A percentile compares a stretch with the other conserved stretches of the same genome.
Evolutionary conservation across 2,797 vertebrate genomes (phyloP).

Genomic region (Cryptoblepharus egeriae): DNA sequence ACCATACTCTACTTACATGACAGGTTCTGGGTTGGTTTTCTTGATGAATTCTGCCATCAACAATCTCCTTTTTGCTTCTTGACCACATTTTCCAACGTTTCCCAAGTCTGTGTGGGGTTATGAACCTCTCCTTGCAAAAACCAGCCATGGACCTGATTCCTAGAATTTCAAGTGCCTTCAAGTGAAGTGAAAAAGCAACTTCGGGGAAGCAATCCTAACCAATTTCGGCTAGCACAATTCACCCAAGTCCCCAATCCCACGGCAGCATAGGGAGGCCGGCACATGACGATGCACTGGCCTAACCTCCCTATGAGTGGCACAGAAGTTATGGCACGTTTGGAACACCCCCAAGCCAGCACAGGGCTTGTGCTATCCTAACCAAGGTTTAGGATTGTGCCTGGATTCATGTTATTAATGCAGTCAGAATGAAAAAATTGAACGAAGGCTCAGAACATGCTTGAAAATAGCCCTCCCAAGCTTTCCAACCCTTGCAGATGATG

Average conservation of each 20-base stretch:
- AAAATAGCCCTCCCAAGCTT: not conserved
- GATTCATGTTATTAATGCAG: not conserved
- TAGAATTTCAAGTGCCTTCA: not conserved
- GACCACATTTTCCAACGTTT: not conserved
- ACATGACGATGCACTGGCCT: no score
- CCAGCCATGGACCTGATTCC: not conserved
- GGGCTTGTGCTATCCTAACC: no score
- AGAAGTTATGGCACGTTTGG: no score
- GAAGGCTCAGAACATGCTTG: not conserved
- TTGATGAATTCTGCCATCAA: not conserved
- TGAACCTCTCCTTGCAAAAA: not conserved
- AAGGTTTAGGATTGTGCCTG: not conserved
- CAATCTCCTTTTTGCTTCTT: not conserved
- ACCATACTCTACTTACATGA: not conserved
- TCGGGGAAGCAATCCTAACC: no score
- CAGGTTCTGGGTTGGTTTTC: not conserved
- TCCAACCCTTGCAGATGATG: constrained; percentile 19
- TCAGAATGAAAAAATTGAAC: not conserved
- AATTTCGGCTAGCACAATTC: no score
- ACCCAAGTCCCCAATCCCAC: no score
- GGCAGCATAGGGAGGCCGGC: no score
- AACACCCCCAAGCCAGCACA: no score
- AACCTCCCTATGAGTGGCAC: no score
- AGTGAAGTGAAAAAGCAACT: not conserved
- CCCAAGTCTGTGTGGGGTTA: no score